These are phyloP conservation scores for Diarsia mendica DNA, from an alignment of 2,888 invertebrate genomes.

Conservation along the genomic window DNA sequence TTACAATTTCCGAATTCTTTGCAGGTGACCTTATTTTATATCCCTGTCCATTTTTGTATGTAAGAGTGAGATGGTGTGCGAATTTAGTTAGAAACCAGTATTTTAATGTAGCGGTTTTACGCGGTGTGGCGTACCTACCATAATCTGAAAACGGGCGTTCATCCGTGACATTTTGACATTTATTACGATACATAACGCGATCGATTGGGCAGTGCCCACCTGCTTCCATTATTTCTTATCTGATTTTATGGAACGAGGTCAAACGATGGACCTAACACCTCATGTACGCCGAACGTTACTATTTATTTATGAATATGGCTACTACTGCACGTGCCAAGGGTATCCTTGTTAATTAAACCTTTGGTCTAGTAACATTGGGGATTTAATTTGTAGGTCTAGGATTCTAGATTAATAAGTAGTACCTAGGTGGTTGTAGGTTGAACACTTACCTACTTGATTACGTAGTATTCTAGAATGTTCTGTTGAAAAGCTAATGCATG, in stretches of 20 bases:
- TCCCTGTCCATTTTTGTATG: conserved; percentile 60
- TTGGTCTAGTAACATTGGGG: conserved; percentile 18
- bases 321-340: conserved; percentile 60
- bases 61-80: conserved; percentile 45
- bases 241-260: conserved; percentile 83
- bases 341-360: conserved; percentile 45
- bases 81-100: conserved; percentile 53
- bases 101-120: conserved; percentile 52
- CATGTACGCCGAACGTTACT: conserved; percentile 33
- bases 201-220: conserved; percentile 76
- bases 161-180: conserved; percentile 74
- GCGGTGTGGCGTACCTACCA: conserved; percentile 54
- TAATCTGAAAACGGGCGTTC: conserved; percentile 63
- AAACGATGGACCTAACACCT: conserved; percentile 66
- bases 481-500: too few species aligned
- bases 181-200: conserved; percentile 68
- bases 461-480: conserved; percentile 23
- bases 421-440: too few species aligned
- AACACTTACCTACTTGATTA: too few species aligned
- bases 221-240: conserved; percentile 83
- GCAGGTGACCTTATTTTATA: conserved; percentile 62
- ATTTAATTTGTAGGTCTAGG: conserved; percentile 13
- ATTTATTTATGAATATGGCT: conserved; percentile 67
- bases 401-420: background rate
- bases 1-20: conserved; percentile 72